Percentiles rank a stretch among this genome's conserved stretches.
Evolutionary conservation across 2,113 vertebrate genomes (phyloP).

Genomic region (Cryptoleucopteryx plumbea): DNA sequence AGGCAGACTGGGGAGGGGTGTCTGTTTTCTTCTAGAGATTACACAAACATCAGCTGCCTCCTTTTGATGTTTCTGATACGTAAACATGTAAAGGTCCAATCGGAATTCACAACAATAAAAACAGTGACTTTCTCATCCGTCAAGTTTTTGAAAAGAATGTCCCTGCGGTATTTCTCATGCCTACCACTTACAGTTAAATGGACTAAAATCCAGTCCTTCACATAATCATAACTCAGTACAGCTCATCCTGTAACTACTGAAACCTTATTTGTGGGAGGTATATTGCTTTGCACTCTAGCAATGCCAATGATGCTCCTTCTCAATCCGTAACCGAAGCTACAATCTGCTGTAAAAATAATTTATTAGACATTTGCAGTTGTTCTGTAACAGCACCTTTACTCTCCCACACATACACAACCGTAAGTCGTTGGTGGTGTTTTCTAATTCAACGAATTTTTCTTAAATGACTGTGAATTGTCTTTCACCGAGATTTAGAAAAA

Average conservation of each 20-base stretch:
- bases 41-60: background rate
- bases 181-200: background rate
- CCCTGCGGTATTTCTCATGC: background rate
- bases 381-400: background rate
- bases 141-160: background rate
- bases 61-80: background rate
- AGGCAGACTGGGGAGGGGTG: background rate
- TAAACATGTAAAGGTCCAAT: background rate
- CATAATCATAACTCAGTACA: background rate
- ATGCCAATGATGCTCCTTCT: background rate
- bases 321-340: background rate
- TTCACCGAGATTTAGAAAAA: constrained; percentile 58
- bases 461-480: constrained; percentile 64
- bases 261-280: constrained; percentile 9
- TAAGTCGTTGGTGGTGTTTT: constrained; percentile 45
- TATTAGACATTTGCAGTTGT: background rate
- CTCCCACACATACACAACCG: background rate
- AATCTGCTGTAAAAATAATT: background rate
- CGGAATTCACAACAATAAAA: background rate
- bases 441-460: constrained; percentile 62
- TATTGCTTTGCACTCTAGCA: constrained; percentile 29
- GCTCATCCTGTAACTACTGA: constrained; percentile 44
- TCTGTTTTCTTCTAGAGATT: background rate
- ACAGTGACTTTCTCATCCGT: background rate
- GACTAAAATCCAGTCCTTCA: constrained; percentile 10